Evolutionary conservation across 1,140 invertebrate species (phyloP), one percentile per base, ranked within the genome.

Genomic region (Drosophila auraria): DNA sequence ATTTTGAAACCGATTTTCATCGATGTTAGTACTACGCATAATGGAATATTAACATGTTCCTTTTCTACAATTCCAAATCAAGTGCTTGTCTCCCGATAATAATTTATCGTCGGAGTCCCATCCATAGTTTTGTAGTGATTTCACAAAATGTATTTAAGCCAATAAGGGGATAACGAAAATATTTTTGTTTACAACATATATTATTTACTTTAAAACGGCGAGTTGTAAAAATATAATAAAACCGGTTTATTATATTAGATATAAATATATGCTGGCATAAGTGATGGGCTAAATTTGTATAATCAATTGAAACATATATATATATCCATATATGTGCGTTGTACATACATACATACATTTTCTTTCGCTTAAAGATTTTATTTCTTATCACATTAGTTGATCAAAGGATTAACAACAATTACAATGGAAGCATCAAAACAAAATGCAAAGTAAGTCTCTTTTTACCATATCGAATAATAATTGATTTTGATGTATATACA

Each of bases 131-230:
- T 40, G 14, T 38, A 20, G 33, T 56, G 20, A 40, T 53, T 33
- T 53, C 50, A 40, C 15, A 56, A 56, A 40, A 23, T 38, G 36
- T 40, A n/a, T 40, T 38, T 23, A 23, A 56, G 33, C 23, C 54
- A 38, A 56, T 56, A 38, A 23, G 36, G 8, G 15, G 17, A 56
- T 38, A 56, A 5, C 36, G 2, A 40, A 40, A 56, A 12, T 45
- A 17, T 42, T n/a, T 45, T 56, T 56, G 53, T 56, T 38, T 56
- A 56, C 14, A 38, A 56, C 3, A 4, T 33, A 33, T 33, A 51
- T n/a, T 9, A 23, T 23, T 56, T 23, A 36, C 0, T 23, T 38
- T 5, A 33, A 11, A 30, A 17, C 11, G 11, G 5, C 25, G 2
- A 36, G 25, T 7, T 33, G n/a, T 56, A 5, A 6, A 38, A 23